Evolutionary conservation across 2,797 vertebrate genomes (phyloP), one percentile per base, ranked within the genome.

Genomic region (Chanos chanos): DNA sequence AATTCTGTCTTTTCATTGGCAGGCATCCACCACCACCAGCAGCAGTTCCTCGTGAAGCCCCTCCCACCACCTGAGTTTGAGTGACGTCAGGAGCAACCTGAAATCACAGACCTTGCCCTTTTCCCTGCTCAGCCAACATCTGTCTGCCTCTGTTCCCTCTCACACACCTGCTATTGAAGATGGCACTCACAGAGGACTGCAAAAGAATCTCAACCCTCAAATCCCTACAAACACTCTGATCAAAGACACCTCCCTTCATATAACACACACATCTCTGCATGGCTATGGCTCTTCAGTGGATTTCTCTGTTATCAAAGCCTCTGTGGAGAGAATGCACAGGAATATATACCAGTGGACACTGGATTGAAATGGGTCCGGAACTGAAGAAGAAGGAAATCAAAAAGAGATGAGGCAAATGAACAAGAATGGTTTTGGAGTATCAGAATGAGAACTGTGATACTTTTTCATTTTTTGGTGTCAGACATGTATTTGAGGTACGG

Each of bases 1-100:
- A 7, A 41, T 60, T 77, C 1, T 80, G 50, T 66, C 66, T 34
- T 82, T 40, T 85, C 3, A 1, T 80, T 74, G 5, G 25, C 81
- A 91, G 89, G 85, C 71, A 37, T 87, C 86, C 28, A 85, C 82
- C 51, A 85, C 70, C 39, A 76, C 73, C 79, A 87, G 83, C 77
- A 87, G 81, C 75, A 86, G 85, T 65, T 89, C 88, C 28, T 77
- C 78, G 4, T 89, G 71, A 87, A 66, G 47, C 66, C 74, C 5
- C 7, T 24, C 22, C 56, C 39, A 59, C 45, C 64, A 54, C 57
- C 68, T 71, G 1, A 3, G 37, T 27, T 52, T 54, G 43, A 72
- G 43, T 61, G 47, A 64, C 1, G 21, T 56, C 55, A 71, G 65
- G 24, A 67, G 39, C 64, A 78, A 53, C 15, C 24, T 53, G 54